Base-by-base conservation (phyloP, 2,113 vertebrate species). In the Neotoma lepida region DNA sequence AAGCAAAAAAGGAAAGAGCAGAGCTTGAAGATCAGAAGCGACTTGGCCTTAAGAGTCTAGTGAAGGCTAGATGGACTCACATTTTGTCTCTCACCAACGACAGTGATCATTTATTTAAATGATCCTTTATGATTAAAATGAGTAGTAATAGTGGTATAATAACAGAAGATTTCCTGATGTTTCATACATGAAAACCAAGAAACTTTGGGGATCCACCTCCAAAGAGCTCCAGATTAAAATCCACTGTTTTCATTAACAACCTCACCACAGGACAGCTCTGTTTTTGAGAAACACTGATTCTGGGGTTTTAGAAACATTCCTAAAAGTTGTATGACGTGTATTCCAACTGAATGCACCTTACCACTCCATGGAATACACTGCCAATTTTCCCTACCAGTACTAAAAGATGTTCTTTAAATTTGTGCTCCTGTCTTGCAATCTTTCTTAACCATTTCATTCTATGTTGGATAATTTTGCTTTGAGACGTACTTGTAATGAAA, bases 401-500 rank as follows among this genome's bases (percentile, higher is more conserved):
- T 64, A 46, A 77, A 94, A 70, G 13, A 87, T 20, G 1, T 61
- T 80, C 22, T 89, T 80, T 30, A 63, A 86, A 77, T 66, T 61
- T 20, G 63, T 35, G 8, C 41, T 86, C 14, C 89, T 58, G 13
- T 71, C 39, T 82, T 70, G 88, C 6, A 90, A 70, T 54, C 26
- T 13, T 86, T 73, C 49, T 86, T 90, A 78, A 80, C 1, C 33
- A 87, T 84, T 92, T 92, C 1, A 33, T 2, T 46, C 54, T 44
- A 63, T 9, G 71, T 7, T 80, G 26, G 10, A 56, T 49, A 73
- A 84, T 64, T 91, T 44, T 91, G 6, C 13, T 81, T 15, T 92
- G 0, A 12, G 26, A 1, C 54, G 8, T 1, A 78, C 4, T 70
- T 56, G 14, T 2, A 6, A 46, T 26, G 0, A 2, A 80, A 68